phyloP scores from a whole-genome alignment of 2,888 invertebrate species.

The Calliphora vomitoria region DNA sequence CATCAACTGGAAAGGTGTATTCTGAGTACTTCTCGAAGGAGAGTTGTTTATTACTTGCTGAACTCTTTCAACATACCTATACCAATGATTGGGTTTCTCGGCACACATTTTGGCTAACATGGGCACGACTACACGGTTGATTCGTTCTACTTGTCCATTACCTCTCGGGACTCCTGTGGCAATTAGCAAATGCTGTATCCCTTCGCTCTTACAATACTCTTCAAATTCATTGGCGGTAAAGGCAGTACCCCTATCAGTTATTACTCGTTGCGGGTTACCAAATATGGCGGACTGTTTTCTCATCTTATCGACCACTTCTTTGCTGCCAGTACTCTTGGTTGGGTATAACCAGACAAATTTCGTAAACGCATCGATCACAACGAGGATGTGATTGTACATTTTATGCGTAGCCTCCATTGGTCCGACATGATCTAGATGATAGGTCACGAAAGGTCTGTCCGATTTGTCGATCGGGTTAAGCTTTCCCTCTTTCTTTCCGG shows the following conservation, averaged over 20 bases:
- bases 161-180: conserved; percentile 75
- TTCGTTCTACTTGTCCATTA: conserved; percentile 7
- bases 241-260: conserved; percentile 50
- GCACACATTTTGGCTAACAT: conserved; percentile 28
- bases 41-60: conserved; percentile 23
- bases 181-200: conserved; percentile 77
- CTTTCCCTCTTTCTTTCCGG: conserved; percentile 62
- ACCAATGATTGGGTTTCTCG: conserved; percentile 9
- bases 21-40: conserved; percentile 29
- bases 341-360: conserved; percentile 82
- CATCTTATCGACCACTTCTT: conserved; percentile 60
- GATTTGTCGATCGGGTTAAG: conserved; percentile 65
- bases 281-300: conserved; percentile 49
- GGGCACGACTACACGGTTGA: not conserved
- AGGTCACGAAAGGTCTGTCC: conserved; percentile 57
- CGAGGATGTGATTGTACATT: conserved; percentile 56
- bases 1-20: conserved; percentile 10
- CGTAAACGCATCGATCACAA: conserved; percentile 37
- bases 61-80: conserved; percentile 15
- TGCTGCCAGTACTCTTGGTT: conserved; percentile 76
- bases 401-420: conserved; percentile 60
- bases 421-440: conserved; percentile 63
- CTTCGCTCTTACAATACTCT: conserved; percentile 78
- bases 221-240: conserved; percentile 76
- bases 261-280: conserved; percentile 46